These are phyloP conservation scores for Eupeodes luniger DNA, from an alignment of 2,888 invertebrate species.

Conservation along the genomic window DNA sequence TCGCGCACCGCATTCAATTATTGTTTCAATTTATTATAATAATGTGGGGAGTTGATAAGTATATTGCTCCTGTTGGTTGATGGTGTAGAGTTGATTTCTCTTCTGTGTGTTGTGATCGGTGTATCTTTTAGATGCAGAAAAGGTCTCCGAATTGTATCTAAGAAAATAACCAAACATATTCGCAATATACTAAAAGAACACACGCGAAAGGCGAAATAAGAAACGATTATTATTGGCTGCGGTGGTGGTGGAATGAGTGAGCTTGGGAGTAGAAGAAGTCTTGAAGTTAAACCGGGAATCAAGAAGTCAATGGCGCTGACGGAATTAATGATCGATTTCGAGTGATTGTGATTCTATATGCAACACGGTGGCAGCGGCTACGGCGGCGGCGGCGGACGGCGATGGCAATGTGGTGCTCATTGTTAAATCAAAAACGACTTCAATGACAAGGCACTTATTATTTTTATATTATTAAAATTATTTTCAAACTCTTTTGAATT, in stretches of 20 bases:
- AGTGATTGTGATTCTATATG: constrained; percentile 11
- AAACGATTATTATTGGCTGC: constrained; percentile 22
- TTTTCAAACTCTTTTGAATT: constrained; percentile 12
- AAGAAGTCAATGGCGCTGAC: constrained; percentile 19
- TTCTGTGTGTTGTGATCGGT: constrained; percentile 41
- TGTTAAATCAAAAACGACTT: constrained; percentile 32
- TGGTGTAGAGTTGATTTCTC: constrained; percentile 19
- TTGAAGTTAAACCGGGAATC: constrained; percentile 11
- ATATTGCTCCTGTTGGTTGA: constrained; percentile 62
- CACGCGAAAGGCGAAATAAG: constrained; percentile 31
- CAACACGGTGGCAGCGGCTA: background rate
- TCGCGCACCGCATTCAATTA: constrained; percentile 68
- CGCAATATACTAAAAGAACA: constrained; percentile 37
- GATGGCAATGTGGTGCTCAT: constrained; percentile 35
- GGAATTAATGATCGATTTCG: constrained; percentile 55
- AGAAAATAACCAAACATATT: constrained; percentile 55
- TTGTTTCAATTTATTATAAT: constrained; percentile 57
- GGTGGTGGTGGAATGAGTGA: constrained; percentile 38
- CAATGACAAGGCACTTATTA: constrained; percentile 59
- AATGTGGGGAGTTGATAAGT: constrained; percentile 55
- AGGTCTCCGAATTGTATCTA: constrained; percentile 47
- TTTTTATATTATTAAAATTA: background rate
- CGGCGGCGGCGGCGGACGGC: too few species aligned
- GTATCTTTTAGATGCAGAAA: constrained; percentile 45
- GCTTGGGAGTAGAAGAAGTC: background rate